phyloP scores from a whole-genome alignment of 2,797 vertebrate species.

The Microctenopoma stevenorrisi region DNA sequence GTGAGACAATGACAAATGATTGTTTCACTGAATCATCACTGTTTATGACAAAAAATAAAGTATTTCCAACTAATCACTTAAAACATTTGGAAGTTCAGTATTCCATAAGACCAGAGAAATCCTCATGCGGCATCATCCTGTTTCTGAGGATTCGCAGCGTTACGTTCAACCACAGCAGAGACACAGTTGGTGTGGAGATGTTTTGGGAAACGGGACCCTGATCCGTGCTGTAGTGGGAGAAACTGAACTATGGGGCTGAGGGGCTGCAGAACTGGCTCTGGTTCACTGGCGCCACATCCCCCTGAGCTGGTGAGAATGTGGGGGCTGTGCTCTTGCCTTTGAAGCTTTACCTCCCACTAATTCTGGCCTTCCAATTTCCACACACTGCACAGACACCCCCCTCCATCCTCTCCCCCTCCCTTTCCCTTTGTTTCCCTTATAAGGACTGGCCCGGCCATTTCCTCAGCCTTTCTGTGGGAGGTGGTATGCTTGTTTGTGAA shows the following conservation, averaged over 20 bases:
- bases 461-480: conserved; percentile 84
- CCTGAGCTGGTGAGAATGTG: conserved; percentile 88
- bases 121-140: conserved; percentile 10
- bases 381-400: conserved; percentile 82
- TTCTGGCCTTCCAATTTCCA: conserved; percentile 91
- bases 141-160: conserved; percentile 30
- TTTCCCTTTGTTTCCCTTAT: conserved; percentile 89
- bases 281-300: conserved; percentile 87
- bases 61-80: conserved; percentile 34
- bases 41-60: conserved; percentile 11
- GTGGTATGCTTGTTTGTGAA: conserved; percentile 79
- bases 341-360: conserved; percentile 92
- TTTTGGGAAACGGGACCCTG: conserved; percentile 73
- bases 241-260: conserved; percentile 75
- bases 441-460: conserved; percentile 88
- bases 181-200: conserved; percentile 59
- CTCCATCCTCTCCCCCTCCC: conserved; percentile 76
- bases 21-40: conserved; percentile 29
- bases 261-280: conserved; percentile 83
- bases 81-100: conserved; percentile 20
- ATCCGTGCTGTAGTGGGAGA: conserved; percentile 72
- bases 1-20: conserved; percentile 2
- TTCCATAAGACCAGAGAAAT: conserved; percentile 34
- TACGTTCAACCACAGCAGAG: conserved; percentile 40
- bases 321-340: conserved; percentile 88